Percentiles rank a stretch among this genome's conserved stretches.
phyloP scores from a whole-genome alignment of 2,113 vertebrate species.

The Coptodon rendalli region DNA sequence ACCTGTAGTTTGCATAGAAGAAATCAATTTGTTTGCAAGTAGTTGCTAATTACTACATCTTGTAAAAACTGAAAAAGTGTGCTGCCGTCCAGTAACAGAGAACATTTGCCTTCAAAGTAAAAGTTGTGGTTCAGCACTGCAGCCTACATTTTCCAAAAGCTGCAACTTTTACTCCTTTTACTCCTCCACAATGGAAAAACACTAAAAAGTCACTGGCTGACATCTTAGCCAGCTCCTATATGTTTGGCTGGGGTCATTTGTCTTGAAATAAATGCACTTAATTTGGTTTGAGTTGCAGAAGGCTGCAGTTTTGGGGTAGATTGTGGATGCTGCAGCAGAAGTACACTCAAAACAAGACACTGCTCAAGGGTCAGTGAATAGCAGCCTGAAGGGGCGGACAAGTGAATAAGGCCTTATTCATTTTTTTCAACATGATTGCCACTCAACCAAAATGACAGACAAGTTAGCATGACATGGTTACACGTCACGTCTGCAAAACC shows the following conservation, averaged over 20 bases:
- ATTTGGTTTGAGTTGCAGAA: not conserved
- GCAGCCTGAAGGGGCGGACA: not conserved
- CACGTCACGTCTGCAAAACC: not conserved
- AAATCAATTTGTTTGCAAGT: not conserved
- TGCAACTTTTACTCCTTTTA: not conserved
- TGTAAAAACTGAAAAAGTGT: not conserved
- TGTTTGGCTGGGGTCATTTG: not conserved
- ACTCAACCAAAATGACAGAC: not conserved
- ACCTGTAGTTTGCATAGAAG: not conserved
- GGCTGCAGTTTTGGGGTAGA: fast-evolving
- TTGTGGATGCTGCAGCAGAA: not conserved
- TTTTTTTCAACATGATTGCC: not conserved
- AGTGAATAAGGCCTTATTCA: not conserved
- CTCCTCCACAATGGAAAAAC: not conserved
- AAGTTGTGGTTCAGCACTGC: not conserved
- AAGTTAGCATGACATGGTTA: not conserved
- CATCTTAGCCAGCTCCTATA: not conserved
- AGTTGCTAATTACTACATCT: fast-evolving
- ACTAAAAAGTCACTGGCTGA: not conserved
- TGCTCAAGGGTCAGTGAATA: not conserved
- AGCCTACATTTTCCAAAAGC: not conserved
- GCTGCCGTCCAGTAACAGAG: not conserved
- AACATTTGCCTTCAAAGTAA: not conserved
- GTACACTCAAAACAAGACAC: not conserved
- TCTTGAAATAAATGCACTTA: not conserved